Base-by-base conservation (phyloP, 2,888 invertebrate species). In the Amblyjoppa proteus region DNA sequence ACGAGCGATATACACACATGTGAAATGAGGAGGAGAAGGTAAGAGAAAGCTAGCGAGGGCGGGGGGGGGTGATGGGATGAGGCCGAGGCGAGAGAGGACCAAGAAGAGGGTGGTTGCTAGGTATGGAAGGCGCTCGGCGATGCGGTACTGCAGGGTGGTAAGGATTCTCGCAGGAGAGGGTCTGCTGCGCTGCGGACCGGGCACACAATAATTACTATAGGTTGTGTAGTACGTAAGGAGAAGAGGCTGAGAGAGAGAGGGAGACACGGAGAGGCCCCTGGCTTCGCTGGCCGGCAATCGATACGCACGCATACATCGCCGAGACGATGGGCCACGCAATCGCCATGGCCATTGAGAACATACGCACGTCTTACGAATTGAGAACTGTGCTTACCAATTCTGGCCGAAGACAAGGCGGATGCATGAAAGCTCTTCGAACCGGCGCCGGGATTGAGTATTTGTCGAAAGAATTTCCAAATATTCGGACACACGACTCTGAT, bases 281-380 rank as follows among this genome's bases (percentile, higher is more conserved):
- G 91, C 91, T 89, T 89, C 90, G 90, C 91, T 92, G 93, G 93
- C 92, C 92, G 88, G 92, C 92, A 94, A 94, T 94, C 94, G 93
- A 94, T 94, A 92, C 90, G 92, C 89, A 91, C 92, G 91, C 91
- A 91, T 91, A 92, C 90, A 86, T 87, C 83, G 81, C 71, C 70
- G 71, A 78, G 81, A 73, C 80, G 80, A 83, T 77, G 74, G 80
- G 49, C 61, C 79, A 86, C 83, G 85, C 85, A 84, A 75, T 69
- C 31, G 68, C 34, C 56, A 76, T 76, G 31, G 56, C 73, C 61
- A 75, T 64, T 45, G 45, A 58, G 56, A 69, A 53, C 68, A 68
- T 53, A 64, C 49, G 75, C 51, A 51, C 49, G 51, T 66, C 64
- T 76, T 76, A 45, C 45, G 45, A 45, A 13, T 45, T 64, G 34